Evolutionary conservation across 2,888 invertebrate genomes (phyloP).

Genomic region (Ennomos fuscantarius): DNA sequence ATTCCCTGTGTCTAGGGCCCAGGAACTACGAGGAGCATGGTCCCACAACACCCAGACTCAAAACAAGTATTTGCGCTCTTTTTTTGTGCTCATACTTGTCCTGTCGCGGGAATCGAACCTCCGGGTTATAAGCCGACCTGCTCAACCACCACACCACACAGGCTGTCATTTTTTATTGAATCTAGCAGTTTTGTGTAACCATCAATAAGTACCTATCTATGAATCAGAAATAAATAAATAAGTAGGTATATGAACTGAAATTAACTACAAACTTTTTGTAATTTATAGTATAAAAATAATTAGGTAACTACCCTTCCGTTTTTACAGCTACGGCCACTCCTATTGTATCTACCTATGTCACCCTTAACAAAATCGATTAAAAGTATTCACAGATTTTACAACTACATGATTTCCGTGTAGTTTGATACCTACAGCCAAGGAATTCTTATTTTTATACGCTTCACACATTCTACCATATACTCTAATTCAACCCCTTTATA

Average conservation of each 20-base stretch:
- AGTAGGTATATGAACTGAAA: no score
- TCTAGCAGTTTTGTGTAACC: background rate
- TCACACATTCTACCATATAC: background rate
- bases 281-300: constrained; percentile 49
- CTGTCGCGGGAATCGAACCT: no score
- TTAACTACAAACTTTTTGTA: background rate
- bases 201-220: no score
- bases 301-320: constrained; percentile 66
- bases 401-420: constrained; percentile 36
- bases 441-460: constrained; percentile 65
- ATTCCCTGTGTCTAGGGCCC: no score
- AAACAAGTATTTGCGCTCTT: no score
- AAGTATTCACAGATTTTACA: constrained; percentile 53
- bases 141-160: no score
- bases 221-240: no score
- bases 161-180: no score
- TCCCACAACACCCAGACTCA: no score
- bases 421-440: constrained; percentile 53
- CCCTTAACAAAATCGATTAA: constrained; percentile 60
- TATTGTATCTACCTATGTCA: constrained; percentile 57
- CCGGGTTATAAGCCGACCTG: no score
- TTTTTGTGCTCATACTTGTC: no score
- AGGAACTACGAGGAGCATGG: no score
- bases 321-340: constrained; percentile 61
- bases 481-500: constrained; percentile 53